Base-by-base conservation (phyloP, 2,113 vertebrate genomes). In the Solenodon paradoxus region DNA sequence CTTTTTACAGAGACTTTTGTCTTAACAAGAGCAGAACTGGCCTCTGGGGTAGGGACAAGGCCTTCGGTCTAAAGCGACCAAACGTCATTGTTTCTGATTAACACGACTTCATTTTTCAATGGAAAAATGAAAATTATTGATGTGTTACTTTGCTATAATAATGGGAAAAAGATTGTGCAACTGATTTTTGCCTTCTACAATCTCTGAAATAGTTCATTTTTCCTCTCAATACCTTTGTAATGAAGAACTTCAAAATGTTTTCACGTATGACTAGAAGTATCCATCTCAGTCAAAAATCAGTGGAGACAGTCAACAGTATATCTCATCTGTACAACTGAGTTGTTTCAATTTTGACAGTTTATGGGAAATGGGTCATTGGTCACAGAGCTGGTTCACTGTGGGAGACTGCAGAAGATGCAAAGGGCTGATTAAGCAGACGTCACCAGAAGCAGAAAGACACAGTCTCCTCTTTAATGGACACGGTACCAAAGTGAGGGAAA, bases 161-260 rank as follows among this genome's bases (percentile, higher is more conserved):
- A 98, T 98, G 98, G 96, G 88, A 95, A 97, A 98, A 98, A 97
- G 87, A 97, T 88, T 98, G 96, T 92, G 79, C 92, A 87, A 91
- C 78, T 95, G 72, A 94, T 92, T 98, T n/a, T 95, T 86, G 40
- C 69, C 75, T 32, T 38, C 77, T 92, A 24, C 57, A 92, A 83
- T 97, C 95, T 96, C 91, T 97, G 92, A 80, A 93, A 95, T 97
- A 88, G 47, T 63, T 8, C 59, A 85, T 96, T 98, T 97, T 96
- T 96, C 78, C 57, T 82, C 89, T 86, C 87, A 97, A 97, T 97
- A 95, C 42, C 12, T 97, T 69, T 95, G 88, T 94, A 98, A 97
- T 95, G 86, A 98, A 95, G 77, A 55, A 61, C 97, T 57, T 80
- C 92, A 96, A 74, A 47, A 95, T 97, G 96, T 94, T 97, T 92